phyloP scores from a whole-genome alignment of 1,140 invertebrate species.

The Metaphire vulgaris region DNA sequence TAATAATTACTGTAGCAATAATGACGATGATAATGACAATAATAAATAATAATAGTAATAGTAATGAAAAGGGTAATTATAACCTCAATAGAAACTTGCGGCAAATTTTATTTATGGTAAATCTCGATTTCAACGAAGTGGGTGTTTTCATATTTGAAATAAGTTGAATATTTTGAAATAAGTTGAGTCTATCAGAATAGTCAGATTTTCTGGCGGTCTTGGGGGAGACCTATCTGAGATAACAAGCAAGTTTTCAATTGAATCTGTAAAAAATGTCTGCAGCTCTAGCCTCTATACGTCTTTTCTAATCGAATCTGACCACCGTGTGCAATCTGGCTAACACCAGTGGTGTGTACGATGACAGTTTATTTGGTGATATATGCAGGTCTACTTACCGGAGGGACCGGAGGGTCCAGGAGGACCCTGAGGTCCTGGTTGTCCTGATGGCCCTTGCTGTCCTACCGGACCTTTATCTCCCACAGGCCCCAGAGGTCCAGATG shows the following conservation, averaged over 20 bases:
- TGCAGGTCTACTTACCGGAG: neutral
- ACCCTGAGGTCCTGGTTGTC: constrained; percentile 18
- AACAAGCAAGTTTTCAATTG: too few relatives aligned
- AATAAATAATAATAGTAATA: neutral
- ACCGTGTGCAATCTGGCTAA: neutral
- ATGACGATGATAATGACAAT: neutral
- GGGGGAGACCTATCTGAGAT: too few relatives aligned
- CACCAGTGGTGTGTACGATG: neutral
- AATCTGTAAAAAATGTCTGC: neutral
- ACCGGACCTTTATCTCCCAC: constrained; percentile 7
- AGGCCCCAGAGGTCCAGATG: neutral
- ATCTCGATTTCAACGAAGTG: too few relatives aligned
- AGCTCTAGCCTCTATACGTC: too few relatives aligned
- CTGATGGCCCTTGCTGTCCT: neutral
- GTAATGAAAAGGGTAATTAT: too few relatives aligned
- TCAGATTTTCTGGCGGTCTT: too few relatives aligned
- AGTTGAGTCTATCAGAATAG: too few relatives aligned
- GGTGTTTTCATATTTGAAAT: too few relatives aligned
- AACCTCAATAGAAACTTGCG: too few relatives aligned
- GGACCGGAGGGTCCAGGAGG: constrained; percentile 6
- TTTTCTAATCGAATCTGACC: too few relatives aligned
- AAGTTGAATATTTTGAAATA: too few relatives aligned
- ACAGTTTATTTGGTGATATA: neutral
- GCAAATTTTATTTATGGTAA: too few relatives aligned
- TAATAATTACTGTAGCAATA: neutral